These are phyloP conservation scores for Lerista edwardsae DNA, from an alignment of 2,797 vertebrate genomes.

Conservation along the genomic window DNA sequence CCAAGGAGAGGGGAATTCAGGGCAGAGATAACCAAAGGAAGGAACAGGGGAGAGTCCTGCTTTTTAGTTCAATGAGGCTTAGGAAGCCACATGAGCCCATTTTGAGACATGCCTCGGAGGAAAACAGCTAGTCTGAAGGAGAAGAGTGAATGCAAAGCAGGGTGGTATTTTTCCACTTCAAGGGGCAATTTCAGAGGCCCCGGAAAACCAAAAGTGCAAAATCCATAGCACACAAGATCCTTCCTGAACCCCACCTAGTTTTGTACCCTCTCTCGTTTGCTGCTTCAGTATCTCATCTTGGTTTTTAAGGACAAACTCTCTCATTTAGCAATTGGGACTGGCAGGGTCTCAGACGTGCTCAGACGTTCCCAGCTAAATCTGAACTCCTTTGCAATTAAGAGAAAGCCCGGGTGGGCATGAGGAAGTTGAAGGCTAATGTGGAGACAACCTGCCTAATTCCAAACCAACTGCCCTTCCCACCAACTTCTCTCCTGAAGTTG, in stretches of 20 bases:
- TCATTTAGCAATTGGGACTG: neutral
- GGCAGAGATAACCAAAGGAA: too few species aligned
- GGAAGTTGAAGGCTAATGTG: neutral
- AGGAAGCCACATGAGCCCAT: too few species aligned
- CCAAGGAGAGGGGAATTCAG: too few species aligned
- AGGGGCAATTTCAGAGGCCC: neutral
- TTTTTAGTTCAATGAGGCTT: too few species aligned
- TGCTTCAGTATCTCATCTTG: neutral
- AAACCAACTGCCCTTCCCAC: neutral
- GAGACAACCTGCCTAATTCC: neutral
- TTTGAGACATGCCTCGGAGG: too few species aligned
- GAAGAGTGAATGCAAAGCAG: neutral
- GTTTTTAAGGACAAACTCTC: neutral
- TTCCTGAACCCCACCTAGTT: neutral
- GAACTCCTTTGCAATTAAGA: neutral
- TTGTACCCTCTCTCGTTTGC: neutral
- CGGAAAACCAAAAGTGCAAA: neutral
- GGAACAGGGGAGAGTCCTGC: too few species aligned
- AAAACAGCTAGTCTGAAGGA: neutral
- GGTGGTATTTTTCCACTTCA: neutral
- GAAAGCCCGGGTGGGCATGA: neutral
- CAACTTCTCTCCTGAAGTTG: slow-evolving; percentile 6
- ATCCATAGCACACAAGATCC: neutral
- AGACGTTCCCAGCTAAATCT: neutral
- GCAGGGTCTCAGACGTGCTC: neutral